These are phyloP conservation scores for Cephalopterus ornatus DNA, from an alignment of 2,113 vertebrate genomes.

Conservation along the genomic window DNA sequence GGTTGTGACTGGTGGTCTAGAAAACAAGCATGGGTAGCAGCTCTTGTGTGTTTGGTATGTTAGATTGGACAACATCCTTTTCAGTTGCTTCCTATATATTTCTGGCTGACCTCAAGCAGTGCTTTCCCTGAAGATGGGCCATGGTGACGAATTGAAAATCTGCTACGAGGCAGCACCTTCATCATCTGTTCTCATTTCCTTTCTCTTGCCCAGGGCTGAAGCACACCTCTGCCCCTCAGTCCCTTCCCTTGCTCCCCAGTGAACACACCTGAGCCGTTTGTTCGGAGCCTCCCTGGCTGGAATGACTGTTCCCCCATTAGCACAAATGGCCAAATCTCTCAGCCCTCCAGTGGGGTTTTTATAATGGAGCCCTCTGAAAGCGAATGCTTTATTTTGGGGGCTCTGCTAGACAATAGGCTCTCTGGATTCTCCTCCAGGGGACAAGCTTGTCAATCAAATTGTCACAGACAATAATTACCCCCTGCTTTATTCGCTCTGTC, in stretches of 20 bases:
- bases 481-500: slow-evolving; percentile 55
- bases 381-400: slow-evolving; percentile 31
- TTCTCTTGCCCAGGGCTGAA: not conserved
- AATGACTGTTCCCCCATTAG: not conserved
- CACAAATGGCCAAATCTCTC: not conserved
- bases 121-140: not conserved
- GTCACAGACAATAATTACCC: slow-evolving; percentile 68
- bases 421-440: slow-evolving; percentile 61
- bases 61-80: not conserved
- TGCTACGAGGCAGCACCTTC: not conserved
- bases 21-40: not conserved
- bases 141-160: not conserved
- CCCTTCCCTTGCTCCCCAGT: not conserved
- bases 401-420: slow-evolving; percentile 38
- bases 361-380: slow-evolving; percentile 58
- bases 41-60: not conserved
- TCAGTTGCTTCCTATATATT: not conserved
- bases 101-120: not conserved
- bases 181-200: not conserved
- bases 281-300: not conserved
- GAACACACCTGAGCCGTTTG: not conserved
- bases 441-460: slow-evolving; percentile 68
- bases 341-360: not conserved
- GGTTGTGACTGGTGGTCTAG: not conserved
- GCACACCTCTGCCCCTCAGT: not conserved